A percentile compares a stretch with the other conserved stretches of the same genome.
These are phyloP conservation scores for Argynnis bischoffii DNA, from an alignment of 2,888 invertebrate genomes.

Conservation along the genomic window DNA sequence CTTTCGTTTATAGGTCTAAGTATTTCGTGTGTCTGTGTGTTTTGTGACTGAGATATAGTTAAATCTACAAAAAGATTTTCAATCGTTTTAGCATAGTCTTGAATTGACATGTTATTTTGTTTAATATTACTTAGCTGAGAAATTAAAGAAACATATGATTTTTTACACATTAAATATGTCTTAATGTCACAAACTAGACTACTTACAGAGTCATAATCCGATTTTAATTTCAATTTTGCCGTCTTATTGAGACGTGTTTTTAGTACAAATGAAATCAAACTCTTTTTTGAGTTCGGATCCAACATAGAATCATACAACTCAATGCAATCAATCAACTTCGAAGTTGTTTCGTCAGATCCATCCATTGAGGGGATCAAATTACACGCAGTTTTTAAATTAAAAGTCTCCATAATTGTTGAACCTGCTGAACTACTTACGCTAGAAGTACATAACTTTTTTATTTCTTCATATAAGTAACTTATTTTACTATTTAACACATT, in stretches of 20 bases:
- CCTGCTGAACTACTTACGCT: constrained; percentile 2
- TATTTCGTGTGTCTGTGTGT: background rate
- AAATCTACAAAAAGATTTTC: too few relatives aligned
- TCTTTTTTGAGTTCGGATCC: constrained; percentile 2
- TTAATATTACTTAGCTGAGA: too few relatives aligned
- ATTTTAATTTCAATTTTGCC: background rate
- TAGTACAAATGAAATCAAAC: constrained; percentile 2
- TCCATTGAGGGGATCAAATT: constrained; percentile 8
- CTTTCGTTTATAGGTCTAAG: constrained; percentile 31
- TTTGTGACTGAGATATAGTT: too few relatives aligned
- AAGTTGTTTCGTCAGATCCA: constrained; percentile 5
- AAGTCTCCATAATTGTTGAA: background rate
- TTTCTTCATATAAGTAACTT: constrained; percentile 2
- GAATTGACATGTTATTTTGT: too few relatives aligned
- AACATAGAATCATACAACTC: constrained; percentile 7
- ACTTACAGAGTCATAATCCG: constrained; percentile 4
- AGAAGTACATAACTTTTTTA: constrained; percentile 4
- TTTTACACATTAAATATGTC: background rate
- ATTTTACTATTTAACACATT: background rate
- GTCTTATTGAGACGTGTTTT: constrained; percentile 2
- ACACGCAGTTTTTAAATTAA: constrained; percentile 5
- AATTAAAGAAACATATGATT: too few relatives aligned
- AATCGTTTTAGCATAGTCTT: too few relatives aligned
- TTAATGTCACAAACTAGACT: constrained; percentile 2
- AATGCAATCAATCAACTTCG: constrained; percentile 3